Conservation (phyloP, 2,113 vertebrate species). For the Sarotherodon lohbergeri region DNA sequence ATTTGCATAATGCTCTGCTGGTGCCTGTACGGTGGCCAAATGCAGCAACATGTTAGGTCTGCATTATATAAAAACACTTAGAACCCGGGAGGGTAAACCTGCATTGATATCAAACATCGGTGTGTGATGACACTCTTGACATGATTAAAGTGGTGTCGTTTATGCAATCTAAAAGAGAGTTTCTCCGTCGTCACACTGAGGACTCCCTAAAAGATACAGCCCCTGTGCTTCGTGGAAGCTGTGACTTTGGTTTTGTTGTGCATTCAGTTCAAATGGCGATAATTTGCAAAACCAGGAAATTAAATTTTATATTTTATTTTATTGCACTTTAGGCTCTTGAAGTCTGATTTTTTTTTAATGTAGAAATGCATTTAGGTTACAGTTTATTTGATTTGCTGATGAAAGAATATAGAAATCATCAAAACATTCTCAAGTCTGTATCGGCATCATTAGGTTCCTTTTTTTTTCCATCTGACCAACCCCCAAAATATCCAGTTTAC, state of each 20-base stretch:
- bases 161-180: neutral
- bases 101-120: neutral
- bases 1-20: slow-evolving; percentile 58
- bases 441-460: accelerated
- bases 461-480: neutral
- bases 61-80: slow-evolving; percentile 1
- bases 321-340: neutral
- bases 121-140: neutral
- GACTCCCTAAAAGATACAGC: neutral
- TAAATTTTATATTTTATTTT: neutral
- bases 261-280: neutral
- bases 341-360: neutral
- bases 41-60: slow-evolving; percentile 35
- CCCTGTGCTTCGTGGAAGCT: neutral
- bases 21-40: slow-evolving; percentile 26
- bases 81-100: slow-evolving; percentile 14
- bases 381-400: neutral
- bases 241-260: neutral
- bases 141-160: slow-evolving; percentile 16
- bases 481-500: neutral
- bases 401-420: neutral
- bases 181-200: neutral
- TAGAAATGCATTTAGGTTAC: neutral
- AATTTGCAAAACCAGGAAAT: accelerated
- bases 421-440: neutral